Base-by-base conservation (phyloP, 2,797 vertebrate species). In the Spheniscus humboldti region DNA sequence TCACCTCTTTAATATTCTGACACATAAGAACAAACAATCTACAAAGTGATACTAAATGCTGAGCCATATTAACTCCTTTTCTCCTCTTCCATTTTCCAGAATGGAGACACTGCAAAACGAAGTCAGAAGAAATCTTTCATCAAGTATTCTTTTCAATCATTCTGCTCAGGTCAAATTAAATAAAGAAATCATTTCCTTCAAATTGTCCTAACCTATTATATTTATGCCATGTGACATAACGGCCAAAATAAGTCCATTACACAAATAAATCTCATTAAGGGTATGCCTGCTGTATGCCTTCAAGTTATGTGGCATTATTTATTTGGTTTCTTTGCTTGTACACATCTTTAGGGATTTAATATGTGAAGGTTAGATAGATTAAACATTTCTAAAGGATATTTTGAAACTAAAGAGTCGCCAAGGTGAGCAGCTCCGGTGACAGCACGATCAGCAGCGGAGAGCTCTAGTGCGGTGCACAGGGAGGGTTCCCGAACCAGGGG, bases 151-250 rank as follows among this genome's bases (percentile, higher is more conserved):
- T 72, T 91, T 48, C 41, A 33, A 53, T 94, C 53, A 79, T 84
- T 95, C 75, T 87, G 30, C 47, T 77, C 47, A 45, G 23, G 69
- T 92, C 77, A 79, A 92, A 76, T 92, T 78, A 75, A 90, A 93
- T 48, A 88, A 87, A 80, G 19, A 94, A 85, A 87, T 81, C 0
- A 92, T 91, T 94, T 95, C 94, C 87, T 96, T 93, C 31, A 68
- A 79, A 86, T 68, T 89, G 39, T 88, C n/a, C 52, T 89, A 82
- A 82, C 9, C 17, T 84, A 52, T 93, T 92, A 52, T 53, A n/a
- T 84, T 91, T 91, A 67, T 57, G n/a, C 59, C 67, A 69, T 69
- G 59, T 88, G 73, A 57, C 52, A 72, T 73, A 84, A 90, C 56
- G 33, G 68, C 64, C 52, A 74, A 91, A 77, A 33, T 95, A 88